These are phyloP conservation scores for Leptinotarsa juncta DNA, from an alignment of 2,888 invertebrate genomes.

Conservation along the genomic window DNA sequence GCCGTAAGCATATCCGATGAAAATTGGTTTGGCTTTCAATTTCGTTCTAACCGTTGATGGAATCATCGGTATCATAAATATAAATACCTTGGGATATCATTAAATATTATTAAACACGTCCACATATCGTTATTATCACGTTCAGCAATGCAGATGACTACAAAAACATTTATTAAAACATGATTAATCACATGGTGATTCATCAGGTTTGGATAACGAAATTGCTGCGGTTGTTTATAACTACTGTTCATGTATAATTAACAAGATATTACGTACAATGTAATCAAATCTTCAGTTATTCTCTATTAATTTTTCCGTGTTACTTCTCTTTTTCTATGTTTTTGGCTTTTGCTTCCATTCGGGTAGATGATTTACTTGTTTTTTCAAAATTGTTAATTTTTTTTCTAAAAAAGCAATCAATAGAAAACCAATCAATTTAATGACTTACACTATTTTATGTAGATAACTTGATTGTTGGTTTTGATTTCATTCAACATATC, in stretches of 20 bases:
- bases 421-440: no score
- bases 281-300: background rate
- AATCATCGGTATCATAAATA: conserved; percentile 8
- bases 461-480: no score
- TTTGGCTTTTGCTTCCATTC: no score
- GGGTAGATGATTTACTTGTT: no score
- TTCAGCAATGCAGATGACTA: conserved; percentile 9
- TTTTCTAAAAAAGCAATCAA: no score
- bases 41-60: background rate
- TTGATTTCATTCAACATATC: no score
- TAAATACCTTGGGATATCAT: conserved; percentile 4
- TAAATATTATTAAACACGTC: conserved; percentile 6
- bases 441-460: no score
- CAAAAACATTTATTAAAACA: conserved; percentile 3
- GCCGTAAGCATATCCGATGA: background rate
- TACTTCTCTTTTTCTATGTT: no score
- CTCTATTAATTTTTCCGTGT: no score
- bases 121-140: conserved; percentile 11
- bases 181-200: conserved; percentile 6
- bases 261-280: background rate
- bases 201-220: conserved; percentile 12
- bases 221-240: background rate
- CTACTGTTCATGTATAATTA: background rate
- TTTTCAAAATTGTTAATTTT: no score
- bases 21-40: background rate